These are phyloP conservation scores for Chrysomallon squamiferum DNA, from an alignment of 1,140 invertebrate species.

Conservation along the genomic window DNA sequence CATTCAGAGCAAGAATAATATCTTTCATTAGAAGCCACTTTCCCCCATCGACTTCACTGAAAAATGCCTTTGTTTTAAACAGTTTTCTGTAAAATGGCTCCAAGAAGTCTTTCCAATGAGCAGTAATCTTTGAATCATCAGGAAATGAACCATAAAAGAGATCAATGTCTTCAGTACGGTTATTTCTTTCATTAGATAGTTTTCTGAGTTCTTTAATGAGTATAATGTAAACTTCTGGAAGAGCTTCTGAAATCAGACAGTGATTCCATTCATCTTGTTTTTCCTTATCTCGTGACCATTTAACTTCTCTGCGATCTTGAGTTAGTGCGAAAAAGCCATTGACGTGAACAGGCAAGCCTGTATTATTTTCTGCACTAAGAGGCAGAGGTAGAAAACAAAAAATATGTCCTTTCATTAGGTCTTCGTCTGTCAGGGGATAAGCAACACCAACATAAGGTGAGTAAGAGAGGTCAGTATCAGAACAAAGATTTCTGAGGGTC, in stretches of 20 bases:
- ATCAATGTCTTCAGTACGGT: no score
- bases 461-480: conserved; percentile 6
- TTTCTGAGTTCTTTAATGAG: no score
- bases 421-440: conserved; percentile 11
- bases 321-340: conserved; percentile 55
- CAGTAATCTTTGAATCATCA: no score
- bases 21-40: no score
- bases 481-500: background rate
- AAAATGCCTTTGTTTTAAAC: no score
- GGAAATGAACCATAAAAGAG: no score
- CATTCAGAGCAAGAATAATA: no score
- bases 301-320: conserved; percentile 51
- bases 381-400: conserved; percentile 56
- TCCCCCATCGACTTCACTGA: no score
- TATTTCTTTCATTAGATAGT: no score
- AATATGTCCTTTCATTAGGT: conserved; percentile 26
- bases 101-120: no score
- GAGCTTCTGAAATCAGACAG: conserved; percentile 40
- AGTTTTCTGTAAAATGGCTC: no score
- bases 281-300: conserved; percentile 38
- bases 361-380: conserved; percentile 31
- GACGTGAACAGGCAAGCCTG: conserved; percentile 54
- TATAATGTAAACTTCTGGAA: conserved; percentile 32
- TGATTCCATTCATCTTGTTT: conserved; percentile 46
- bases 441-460: conserved; percentile 11